phyloP scores from a whole-genome alignment of 2,113 vertebrate species.

The Andinoacara biseriatus region DNA sequence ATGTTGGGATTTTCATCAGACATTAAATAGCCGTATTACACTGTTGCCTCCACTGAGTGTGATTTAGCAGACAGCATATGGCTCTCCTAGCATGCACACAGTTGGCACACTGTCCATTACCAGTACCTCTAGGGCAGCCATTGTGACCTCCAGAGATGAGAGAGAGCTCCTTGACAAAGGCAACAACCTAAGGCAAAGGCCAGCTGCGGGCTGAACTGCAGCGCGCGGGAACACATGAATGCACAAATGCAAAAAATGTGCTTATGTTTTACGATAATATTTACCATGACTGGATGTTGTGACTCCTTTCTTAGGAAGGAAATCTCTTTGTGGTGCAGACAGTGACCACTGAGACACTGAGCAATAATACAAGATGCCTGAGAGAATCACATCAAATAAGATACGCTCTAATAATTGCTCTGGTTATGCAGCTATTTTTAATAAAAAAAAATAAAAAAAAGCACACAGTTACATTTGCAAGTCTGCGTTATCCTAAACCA shows the following conservation, averaged over 20 bases:
- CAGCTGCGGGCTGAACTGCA: slow-evolving; percentile 28
- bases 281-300: slow-evolving; percentile 18
- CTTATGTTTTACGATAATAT: slow-evolving; percentile 38
- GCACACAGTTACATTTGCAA: slow-evolving; percentile 23
- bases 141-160: slow-evolving; percentile 71
- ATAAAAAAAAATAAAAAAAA: slow-evolving; percentile 14
- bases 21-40: slow-evolving; percentile 22
- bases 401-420: slow-evolving; percentile 73
- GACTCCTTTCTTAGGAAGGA: slow-evolving; percentile 19
- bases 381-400: slow-evolving; percentile 71
- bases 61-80: slow-evolving; percentile 71
- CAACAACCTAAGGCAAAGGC: slow-evolving; percentile 55
- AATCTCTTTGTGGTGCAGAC: slow-evolving; percentile 25
- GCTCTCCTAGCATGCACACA: slow-evolving; percentile 60
- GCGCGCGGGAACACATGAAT: slow-evolving; percentile 20
- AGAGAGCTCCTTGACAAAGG: slow-evolving; percentile 64
- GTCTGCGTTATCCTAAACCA: slow-evolving; percentile 28
- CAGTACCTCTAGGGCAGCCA: slow-evolving; percentile 63
- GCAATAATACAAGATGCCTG: slow-evolving; percentile 67
- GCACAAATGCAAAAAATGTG: slow-evolving; percentile 15
- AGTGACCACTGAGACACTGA: slow-evolving; percentile 54
- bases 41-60: slow-evolving; percentile 33
- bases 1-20: slow-evolving; percentile 37
- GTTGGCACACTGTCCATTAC: slow-evolving; percentile 69
- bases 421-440: slow-evolving; percentile 66